Conservation (phyloP, 2,888 invertebrate genomes). For the Phania funesta region DNA sequence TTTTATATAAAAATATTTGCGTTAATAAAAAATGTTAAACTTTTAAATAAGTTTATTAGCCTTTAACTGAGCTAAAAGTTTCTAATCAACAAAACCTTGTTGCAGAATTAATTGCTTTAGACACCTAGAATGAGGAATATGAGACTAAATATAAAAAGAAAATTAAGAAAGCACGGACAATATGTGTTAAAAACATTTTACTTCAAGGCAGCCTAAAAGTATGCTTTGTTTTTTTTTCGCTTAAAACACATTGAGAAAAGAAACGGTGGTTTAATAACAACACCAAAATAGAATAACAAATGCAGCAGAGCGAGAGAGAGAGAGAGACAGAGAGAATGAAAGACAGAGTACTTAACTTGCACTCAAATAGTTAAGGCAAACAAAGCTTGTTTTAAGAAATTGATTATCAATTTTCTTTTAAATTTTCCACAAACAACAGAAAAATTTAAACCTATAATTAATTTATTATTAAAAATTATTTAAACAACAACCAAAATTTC, state of each 20-base stretch:
- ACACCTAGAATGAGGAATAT: not conserved
- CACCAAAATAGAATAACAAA: not conserved
- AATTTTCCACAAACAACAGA: no score
- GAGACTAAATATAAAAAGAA: not conserved
- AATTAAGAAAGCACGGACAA: not conserved
- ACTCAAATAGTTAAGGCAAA: no score
- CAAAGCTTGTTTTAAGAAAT: no score
- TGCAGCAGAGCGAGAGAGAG: no score
- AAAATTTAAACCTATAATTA: not conserved
- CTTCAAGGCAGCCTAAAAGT: not conserved
- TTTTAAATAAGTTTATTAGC: not conserved
- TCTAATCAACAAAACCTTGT: not conserved
- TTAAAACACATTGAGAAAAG: not conserved
- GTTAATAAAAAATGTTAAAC: not conserved
- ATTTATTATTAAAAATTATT: not conserved
- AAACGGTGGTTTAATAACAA: not conserved
- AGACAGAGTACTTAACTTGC: no score
- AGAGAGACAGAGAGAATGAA: no score
- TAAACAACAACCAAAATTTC: constrained; percentile 10
- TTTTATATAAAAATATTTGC: not conserved
- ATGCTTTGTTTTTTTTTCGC: not conserved
- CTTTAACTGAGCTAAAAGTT: not conserved
- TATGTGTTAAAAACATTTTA: not conserved
- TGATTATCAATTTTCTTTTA: no score
- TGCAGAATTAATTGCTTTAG: not conserved